Evolutionary conservation across 2,113 vertebrate genomes (phyloP).

Genomic region (Atlantisia rogersi): DNA sequence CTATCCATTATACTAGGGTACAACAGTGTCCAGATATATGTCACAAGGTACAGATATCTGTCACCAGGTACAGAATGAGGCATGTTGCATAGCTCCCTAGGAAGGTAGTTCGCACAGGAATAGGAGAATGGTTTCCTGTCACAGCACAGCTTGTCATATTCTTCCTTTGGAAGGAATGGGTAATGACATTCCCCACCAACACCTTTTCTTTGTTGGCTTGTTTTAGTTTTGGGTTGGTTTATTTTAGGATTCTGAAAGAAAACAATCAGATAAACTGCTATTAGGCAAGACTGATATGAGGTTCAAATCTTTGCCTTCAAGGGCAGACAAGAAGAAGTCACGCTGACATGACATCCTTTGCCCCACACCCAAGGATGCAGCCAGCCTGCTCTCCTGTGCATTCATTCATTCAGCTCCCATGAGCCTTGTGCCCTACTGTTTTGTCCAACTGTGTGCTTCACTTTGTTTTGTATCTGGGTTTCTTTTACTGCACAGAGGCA

Average conservation of each 20-base stretch:
- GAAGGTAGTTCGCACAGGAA: neutral
- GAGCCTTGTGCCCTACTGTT: neutral
- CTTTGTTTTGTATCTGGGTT: neutral
- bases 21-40: neutral
- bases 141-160: neutral
- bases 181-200: neutral
- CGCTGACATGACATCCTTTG: neutral
- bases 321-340: neutral
- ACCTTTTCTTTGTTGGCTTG: neutral
- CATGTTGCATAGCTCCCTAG: neutral
- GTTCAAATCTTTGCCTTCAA: neutral
- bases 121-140: neutral
- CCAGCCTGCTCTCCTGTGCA: neutral
- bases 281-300: neutral
- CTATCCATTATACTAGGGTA: neutral
- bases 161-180: neutral
- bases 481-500: neutral
- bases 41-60: neutral
- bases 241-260: neutral
- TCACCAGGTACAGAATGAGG: neutral
- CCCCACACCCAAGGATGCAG: neutral
- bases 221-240: too few relatives aligned
- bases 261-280: neutral
- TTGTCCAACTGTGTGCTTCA: fast-evolving
- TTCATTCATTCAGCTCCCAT: neutral